Base-by-base conservation (phyloP, 1,140 invertebrate species). In the Drosophila elegans region DNA sequence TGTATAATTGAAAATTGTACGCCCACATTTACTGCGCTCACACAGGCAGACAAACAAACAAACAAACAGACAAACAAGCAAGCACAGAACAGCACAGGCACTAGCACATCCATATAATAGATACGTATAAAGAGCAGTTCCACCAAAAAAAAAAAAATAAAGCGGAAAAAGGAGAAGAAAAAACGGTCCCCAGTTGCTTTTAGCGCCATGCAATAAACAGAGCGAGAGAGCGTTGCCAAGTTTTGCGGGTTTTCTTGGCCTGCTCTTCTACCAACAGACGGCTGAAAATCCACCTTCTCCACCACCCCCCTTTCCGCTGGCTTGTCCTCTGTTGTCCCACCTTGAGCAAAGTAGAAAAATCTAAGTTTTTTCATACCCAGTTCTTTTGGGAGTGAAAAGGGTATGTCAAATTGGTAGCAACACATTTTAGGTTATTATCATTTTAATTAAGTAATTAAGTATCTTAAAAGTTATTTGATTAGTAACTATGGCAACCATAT, bases 1-100 rank as follows among this genome's bases (percentile, higher is more conserved):
- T 86, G 74, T 86, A 85, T 85, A 85, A 85, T 85, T 85, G 78
- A 82, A 85, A 85, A 80, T 86, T 81, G 60, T 71, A 81, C 81
- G 81, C 82, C 82, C 81, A 80, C 81, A 85, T 81, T 76, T 76
- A 76, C 77, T 80, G 49, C 63, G 68, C 54, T 73, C 52, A 44
- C 45, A 39, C 45, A 59, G 12, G 36, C 16, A 55, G 11, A 63
- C 12, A 49, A 6, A 54, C 16, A 13, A 29, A 45, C 12, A 39
- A 49, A 39, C 25, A 39, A 1, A 27, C 38, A 64, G 63, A 63
- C 62, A 64, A 68, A 54, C 11, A 49, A 4, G 54, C 16, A 21
- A 32, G 45, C 12, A 56, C 38, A 63, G 61, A 21, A 21, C 16
- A 21, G 42, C 16, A 61, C 61, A 60, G 36, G 64, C 71, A 79